A percentile compares a stretch with the other conserved stretches of the same genome.
phyloP scores from a whole-genome alignment of 2,797 vertebrate genomes.

The Macroramphosus scolopax region DNA sequence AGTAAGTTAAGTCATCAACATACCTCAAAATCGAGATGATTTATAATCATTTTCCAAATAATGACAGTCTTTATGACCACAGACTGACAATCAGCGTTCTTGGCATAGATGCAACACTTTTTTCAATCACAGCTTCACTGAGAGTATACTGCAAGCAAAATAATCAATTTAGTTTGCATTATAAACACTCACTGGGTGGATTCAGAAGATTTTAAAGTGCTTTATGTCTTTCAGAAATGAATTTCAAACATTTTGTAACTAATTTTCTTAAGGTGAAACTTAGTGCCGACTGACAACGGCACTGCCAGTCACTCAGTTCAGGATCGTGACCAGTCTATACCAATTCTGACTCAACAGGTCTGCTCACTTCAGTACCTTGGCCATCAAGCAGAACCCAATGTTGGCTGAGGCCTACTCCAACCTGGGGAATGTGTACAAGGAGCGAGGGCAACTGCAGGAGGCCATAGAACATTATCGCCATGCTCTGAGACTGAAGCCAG shows the following conservation, averaged over 20 bases:
- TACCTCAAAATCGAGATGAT: too few relatives aligned
- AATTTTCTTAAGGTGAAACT: too few relatives aligned
- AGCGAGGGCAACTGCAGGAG: slow-evolving; percentile 96
- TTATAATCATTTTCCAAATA: too few relatives aligned
- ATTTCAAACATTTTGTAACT: too few relatives aligned
- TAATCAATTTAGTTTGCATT: neutral
- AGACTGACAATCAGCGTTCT: too few relatives aligned
- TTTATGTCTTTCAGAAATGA: too few relatives aligned
- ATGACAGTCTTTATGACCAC: too few relatives aligned
- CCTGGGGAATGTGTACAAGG: slow-evolving; percentile 97
- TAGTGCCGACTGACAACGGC: too few relatives aligned
- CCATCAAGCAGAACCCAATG: slow-evolving; percentile 99
- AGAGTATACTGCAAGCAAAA: neutral
- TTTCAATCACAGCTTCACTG: neutral
- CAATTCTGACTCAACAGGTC: slow-evolving; percentile 79
- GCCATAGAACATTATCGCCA: slow-evolving; percentile 98
- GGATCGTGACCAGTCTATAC: slow-evolving; percentile 14
- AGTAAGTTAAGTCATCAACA: neutral
- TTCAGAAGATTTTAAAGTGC: too few relatives aligned
- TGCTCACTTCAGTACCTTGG: slow-evolving; percentile 98
- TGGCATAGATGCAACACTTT: neutral
- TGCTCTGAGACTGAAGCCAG: slow-evolving; percentile 94
- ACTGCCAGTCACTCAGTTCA: neutral
- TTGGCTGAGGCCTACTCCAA: slow-evolving; percentile 98
- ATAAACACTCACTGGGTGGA: neutral